Evolutionary conservation across 2,797 vertebrate species (phyloP).

Genomic region (Okamejei kenojei): DNA sequence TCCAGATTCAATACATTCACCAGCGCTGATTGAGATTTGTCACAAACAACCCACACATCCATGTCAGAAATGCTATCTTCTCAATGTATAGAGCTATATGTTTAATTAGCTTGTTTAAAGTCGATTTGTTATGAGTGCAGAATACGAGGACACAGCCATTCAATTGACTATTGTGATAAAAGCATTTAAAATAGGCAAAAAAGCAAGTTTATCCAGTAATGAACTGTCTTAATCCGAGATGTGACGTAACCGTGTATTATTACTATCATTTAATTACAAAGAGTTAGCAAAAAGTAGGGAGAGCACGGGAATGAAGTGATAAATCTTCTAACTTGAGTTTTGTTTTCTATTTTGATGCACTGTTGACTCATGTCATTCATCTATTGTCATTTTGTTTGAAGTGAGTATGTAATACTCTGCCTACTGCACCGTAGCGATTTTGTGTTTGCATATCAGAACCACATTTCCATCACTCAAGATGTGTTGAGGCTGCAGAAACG

Average conservation of each 20-base stretch:
- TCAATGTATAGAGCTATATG: background rate
- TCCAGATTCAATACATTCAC: background rate
- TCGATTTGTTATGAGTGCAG: background rate
- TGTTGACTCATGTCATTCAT: background rate
- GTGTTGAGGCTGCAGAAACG: background rate
- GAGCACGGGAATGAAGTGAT: background rate
- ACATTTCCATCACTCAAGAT: background rate
- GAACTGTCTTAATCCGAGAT: background rate
- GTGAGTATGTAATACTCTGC: background rate
- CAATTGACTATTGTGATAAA: background rate
- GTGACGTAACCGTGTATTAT: background rate
- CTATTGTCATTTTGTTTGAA: background rate
- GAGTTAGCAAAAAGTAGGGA: background rate
- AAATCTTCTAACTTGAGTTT: background rate
- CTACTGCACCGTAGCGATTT: background rate
- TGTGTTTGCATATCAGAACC: background rate
- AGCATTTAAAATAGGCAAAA: background rate
- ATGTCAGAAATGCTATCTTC: background rate
- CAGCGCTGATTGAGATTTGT: background rate
- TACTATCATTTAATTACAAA: background rate
- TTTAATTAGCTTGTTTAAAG: slow-evolving; percentile 13
- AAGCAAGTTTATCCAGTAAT: background rate
- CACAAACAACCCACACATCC: slow-evolving; percentile 16
- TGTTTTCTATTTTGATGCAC: background rate
- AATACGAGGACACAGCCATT: background rate